phyloP scores from a whole-genome alignment of 2,888 invertebrate genomes.

The Chrysolina americana region DNA sequence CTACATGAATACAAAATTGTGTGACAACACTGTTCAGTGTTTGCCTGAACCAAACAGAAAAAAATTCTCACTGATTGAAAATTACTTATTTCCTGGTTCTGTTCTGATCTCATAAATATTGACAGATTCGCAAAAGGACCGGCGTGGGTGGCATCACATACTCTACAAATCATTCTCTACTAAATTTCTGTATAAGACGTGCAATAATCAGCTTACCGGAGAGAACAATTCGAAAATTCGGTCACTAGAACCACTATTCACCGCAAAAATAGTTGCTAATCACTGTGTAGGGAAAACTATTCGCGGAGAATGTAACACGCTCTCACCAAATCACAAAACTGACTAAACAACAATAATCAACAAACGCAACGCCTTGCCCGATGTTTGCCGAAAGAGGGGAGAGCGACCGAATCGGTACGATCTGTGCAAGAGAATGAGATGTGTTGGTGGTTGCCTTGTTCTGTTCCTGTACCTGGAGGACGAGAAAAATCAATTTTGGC shows the following conservation, averaged over 20 bases:
- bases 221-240: conserved; percentile 33
- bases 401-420: conserved; percentile 27
- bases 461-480: conserved; percentile 26
- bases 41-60: background rate
- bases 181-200: conserved; percentile 33
- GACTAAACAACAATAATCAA: conserved; percentile 46
- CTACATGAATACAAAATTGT: conserved; percentile 11
- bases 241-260: conserved; percentile 40
- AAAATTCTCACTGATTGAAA: background rate
- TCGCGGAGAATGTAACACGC: conserved; percentile 31
- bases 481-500: conserved; percentile 41
- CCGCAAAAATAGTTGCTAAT: conserved; percentile 42
- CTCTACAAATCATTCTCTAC: background rate
- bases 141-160: conserved; percentile 47
- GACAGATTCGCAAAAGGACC: conserved; percentile 44
- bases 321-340: conserved; percentile 46
- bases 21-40: too few relatives aligned
- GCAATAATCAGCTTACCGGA: conserved; percentile 39
- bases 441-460: conserved; percentile 40
- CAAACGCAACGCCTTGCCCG: conserved; percentile 43
- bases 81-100: background rate
- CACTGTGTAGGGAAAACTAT: conserved; percentile 39
- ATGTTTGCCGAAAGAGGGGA: conserved; percentile 39
- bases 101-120: conserved; percentile 37
- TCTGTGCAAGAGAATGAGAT: conserved; percentile 4